Percentiles rank a stretch among this genome's conserved stretches.
These are phyloP conservation scores for Tychaedon coryphoeus DNA, from an alignment of 2,113 vertebrate genomes.

Conservation along the genomic window DNA sequence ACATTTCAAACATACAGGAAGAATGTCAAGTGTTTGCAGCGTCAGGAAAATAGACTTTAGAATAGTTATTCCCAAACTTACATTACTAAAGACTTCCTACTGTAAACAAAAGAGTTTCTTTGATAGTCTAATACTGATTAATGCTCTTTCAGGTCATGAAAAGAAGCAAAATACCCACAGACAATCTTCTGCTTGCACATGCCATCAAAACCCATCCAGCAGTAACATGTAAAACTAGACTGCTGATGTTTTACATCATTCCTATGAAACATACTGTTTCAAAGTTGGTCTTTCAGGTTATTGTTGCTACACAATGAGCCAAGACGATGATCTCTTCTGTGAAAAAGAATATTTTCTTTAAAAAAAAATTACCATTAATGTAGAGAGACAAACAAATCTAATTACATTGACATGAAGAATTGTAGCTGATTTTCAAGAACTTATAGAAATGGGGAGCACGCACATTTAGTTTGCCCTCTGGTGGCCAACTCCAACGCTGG, in stretches of 20 bases:
- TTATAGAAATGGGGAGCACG: rapidly evolving
- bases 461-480: not conserved
- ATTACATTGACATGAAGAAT: not conserved
- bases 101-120: not conserved
- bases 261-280: not conserved
- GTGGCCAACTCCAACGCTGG: not conserved
- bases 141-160: not conserved
- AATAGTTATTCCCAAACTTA: not conserved
- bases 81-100: rapidly evolving
- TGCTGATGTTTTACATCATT: not conserved
- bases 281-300: not conserved
- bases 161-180: not conserved
- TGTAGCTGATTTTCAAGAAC: not conserved
- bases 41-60: not conserved
- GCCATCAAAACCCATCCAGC: not conserved
- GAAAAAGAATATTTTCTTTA: not conserved
- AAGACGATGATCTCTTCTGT: rapidly evolving
- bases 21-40: not conserved
- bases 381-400: not conserved
- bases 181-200: not conserved
- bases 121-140: not conserved
- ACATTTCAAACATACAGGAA: not conserved
- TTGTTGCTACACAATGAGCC: not conserved
- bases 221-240: not conserved
- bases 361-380: not conserved